Conservation (phyloP, 2,888 invertebrate species). For the Atrina japonica region DNA sequence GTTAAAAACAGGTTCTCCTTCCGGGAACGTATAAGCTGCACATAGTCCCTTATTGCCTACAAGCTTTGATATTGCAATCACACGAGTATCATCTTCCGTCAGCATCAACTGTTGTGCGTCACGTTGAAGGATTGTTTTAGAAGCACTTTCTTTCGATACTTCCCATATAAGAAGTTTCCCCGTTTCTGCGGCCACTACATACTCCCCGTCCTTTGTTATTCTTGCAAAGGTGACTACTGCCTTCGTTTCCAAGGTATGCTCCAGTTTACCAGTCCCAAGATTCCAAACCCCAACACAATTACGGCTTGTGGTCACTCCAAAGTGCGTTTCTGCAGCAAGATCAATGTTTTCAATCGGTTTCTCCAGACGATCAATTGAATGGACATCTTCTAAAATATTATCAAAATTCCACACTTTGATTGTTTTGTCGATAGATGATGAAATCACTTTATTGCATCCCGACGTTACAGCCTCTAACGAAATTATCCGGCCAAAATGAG, state of each 20-base stretch:
- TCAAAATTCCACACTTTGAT: constrained; percentile 99
- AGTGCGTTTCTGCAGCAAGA: constrained; percentile 85
- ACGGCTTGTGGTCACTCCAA: constrained; percentile 95
- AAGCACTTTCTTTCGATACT: constrained; percentile 86
- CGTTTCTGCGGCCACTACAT: constrained; percentile 94
- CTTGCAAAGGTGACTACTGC: constrained; percentile 96
- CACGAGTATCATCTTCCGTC: constrained; percentile 88
- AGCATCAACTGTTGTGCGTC: constrained; percentile 89
- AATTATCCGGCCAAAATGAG: constrained; percentile 97
- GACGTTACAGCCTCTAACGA: constrained; percentile 93
- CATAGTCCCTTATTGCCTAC: constrained; percentile 60
- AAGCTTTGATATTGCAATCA: constrained; percentile 86
- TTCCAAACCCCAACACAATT: constrained; percentile 98
- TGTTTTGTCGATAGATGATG: constrained; percentile 97
- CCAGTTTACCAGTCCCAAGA: constrained; percentile 90
- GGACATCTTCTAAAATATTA: constrained; percentile 97
- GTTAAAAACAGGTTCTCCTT: constrained; percentile 89
- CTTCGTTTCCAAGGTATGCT: constrained; percentile 93
- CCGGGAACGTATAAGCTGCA: constrained; percentile 81
- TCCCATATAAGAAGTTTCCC: constrained; percentile 96
- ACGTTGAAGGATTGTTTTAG: constrained; percentile 91
- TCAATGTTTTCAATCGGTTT: constrained; percentile 93
- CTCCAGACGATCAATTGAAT: constrained; percentile 90
- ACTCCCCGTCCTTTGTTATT: constrained; percentile 91
- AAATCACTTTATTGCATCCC: constrained; percentile 87